Evolutionary conservation across 2,113 vertebrate genomes (phyloP).

Genomic region (Sebastes schlegelii): DNA sequence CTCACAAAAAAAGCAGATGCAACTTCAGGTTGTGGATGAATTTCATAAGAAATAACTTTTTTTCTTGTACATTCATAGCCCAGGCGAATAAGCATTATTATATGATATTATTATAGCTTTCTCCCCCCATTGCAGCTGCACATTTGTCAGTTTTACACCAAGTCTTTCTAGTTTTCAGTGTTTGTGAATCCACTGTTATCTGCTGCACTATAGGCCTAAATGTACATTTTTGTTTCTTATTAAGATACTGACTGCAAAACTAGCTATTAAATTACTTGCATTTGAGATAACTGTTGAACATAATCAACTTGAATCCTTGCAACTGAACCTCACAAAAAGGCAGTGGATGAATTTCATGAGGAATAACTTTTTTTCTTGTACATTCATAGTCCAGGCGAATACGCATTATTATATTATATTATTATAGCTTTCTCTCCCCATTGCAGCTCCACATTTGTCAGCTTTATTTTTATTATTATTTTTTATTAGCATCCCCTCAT

Average conservation of each 20-base stretch:
- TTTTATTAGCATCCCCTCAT: slow-evolving; percentile 65
- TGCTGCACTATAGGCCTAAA: neutral
- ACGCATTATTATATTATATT: neutral
- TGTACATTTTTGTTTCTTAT: neutral
- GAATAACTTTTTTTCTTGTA: slow-evolving; percentile 4
- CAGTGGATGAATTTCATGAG: neutral
- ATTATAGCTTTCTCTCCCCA: neutral
- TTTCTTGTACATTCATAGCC: neutral
- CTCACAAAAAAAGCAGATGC: neutral
- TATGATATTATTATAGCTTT: neutral
- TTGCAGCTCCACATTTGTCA: slow-evolving; percentile 30
- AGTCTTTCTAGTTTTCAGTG: neutral
- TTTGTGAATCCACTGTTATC: neutral
- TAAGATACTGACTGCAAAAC: neutral
- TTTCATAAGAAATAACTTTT: neutral
- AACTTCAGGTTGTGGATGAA: neutral
- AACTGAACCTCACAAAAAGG: neutral
- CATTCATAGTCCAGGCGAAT: neutral
- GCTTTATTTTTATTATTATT: slow-evolving; percentile 16
- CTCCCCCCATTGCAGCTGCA: slow-evolving; percentile 4
- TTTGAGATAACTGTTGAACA: slow-evolving; percentile 13
- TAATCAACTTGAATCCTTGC: slow-evolving; percentile 27
- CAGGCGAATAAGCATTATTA: neutral
- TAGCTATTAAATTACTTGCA: neutral
- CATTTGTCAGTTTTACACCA: slow-evolving; percentile 28